Conservation (phyloP, 2,797 vertebrate species). For the Eleutherodactylus coqui region DNA sequence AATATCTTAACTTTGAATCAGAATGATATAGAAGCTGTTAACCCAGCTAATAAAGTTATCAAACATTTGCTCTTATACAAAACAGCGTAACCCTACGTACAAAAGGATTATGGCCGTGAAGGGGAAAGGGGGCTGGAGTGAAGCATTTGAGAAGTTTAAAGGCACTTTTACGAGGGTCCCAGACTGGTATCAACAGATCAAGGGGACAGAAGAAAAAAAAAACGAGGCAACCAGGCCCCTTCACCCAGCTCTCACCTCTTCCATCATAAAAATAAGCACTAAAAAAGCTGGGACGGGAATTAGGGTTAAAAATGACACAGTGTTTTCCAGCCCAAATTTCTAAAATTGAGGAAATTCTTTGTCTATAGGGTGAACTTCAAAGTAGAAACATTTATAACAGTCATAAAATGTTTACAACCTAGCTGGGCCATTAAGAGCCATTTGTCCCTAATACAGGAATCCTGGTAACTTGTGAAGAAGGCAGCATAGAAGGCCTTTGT, state of each 20-base stretch:
- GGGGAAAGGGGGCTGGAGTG: slow-evolving; percentile 45
- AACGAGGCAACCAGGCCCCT: slow-evolving; percentile 38
- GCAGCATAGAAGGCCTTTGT: slow-evolving; percentile 57
- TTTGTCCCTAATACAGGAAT: slow-evolving; percentile 65
- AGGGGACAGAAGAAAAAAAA: slow-evolving; percentile 51
- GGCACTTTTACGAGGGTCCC: slow-evolving; percentile 59
- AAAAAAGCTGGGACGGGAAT: slow-evolving; percentile 54
- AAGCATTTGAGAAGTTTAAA: slow-evolving; percentile 60
- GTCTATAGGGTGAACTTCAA: slow-evolving; percentile 72
- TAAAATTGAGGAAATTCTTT: slow-evolving; percentile 79
- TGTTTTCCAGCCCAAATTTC: slow-evolving; percentile 72
- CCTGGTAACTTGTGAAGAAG: slow-evolving; percentile 53
- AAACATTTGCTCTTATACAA: slow-evolving; percentile 53
- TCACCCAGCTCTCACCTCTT: slow-evolving; percentile 56
- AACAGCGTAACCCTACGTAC: slow-evolving; percentile 50
- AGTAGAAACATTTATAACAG: slow-evolving; percentile 76
- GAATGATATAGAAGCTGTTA: slow-evolving; percentile 48
- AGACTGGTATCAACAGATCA: slow-evolving; percentile 62
- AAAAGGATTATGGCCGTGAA: slow-evolving; percentile 59
- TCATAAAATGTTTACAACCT: slow-evolving; percentile 76
- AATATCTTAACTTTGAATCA: slow-evolving; percentile 13
- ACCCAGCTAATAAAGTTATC: slow-evolving; percentile 57
- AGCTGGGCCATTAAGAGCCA: slow-evolving; percentile 69
- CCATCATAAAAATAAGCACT: slow-evolving; percentile 61
- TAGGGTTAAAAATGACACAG: slow-evolving; percentile 50